Base-by-base conservation (phyloP, 2,888 invertebrate genomes). In the Psylliodes chrysocephalus region DNA sequence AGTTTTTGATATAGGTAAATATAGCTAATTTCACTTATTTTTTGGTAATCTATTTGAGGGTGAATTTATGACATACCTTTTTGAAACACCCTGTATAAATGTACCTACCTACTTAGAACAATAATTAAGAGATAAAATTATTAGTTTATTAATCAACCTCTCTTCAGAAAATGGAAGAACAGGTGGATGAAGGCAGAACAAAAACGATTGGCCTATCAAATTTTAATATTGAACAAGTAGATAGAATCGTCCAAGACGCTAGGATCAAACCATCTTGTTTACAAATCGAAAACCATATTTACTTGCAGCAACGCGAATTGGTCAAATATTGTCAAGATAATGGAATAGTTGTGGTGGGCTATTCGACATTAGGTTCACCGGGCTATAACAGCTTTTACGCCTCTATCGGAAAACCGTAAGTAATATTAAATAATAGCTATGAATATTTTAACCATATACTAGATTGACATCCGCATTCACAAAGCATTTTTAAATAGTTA, bases 121-220 rank as follows among this genome's bases (percentile, higher is more conserved):
- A n/a, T n/a, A n/a, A n/a, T n/a, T n/a, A n/a, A n/a, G n/a, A n/a
- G n/a, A n/a, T n/a, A n/a, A n/a, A n/a, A n/a, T n/a, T n/a, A n/a
- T n/a, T n/a, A n/a, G n/a, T n/a, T n/a, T n/a, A n/a, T n/a, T n/a
- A n/a, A n/a, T n/a, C n/a, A n/a, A n/a, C n/a, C n/a, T 12, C 62
- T 44, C 60, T 73, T 15, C 79, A 90, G 87, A 87, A 86, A 67
- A 85, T 93, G 85, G 87, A 91, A 74, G 85, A 87, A 64, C 85
- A 91, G 75, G 90, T 91, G 18, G 85, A 87, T 22, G 83, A 84
- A 0, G 94, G 94, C 0, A 84, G 89, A 15, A 84, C 90, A 0
- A 91, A 89, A 74, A 87, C 93, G 10, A 92, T 96, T 74, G 96
- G 96, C 0, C 78, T 96, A 3, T 96, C 95, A 0, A 96, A 96